Evolutionary conservation across 1,140 invertebrate species (phyloP), one percentile per base, ranked within the genome.

Genomic region (Pantala flavescens): DNA sequence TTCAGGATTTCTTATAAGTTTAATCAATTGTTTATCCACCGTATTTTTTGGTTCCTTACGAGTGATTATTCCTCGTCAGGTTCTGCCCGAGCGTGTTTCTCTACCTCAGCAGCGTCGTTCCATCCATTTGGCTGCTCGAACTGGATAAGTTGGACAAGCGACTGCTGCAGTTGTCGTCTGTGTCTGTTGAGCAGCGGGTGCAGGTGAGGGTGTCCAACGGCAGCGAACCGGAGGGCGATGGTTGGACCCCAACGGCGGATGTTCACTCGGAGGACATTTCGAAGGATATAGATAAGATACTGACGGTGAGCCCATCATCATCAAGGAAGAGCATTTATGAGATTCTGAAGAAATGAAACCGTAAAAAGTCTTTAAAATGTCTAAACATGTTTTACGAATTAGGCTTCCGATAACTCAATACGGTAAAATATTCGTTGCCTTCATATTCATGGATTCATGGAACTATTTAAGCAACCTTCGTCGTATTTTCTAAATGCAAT

Each of bases 51-150:
- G n/a, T 36, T 36, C 28, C 28, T 2, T 36, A 2, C 2, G 9
- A 36, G 28, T 36, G 9, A 36, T 36, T 5, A 36, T 36, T 9
- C 9, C 3, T 9, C 28, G 3, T 75, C 75, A 94, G 92, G 92
- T 94, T 94, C 83, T 94, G 92, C 78, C 92, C 93, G 23, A 93
- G 91, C 1, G 92, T 94, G 0, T 94, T 94, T 82, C 84, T 94
- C 19, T 94, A 94, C 78, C 82, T 94, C 24, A 88, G 88, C 55
- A 90, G 90, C 78, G 90, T 93, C 71, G 91, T 94, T 0, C 93
- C 93, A 0, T 90, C 92, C 11, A 94, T 94, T 80, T 94, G 92
- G 92, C 84, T 94, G 0, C 80, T 95, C 71, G 92, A 95, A 81
- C 82, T 95, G 73, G 91, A 94, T 78, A 93, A 93, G 82, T 89